Percentiles rank a stretch among this genome's conserved stretches.
Conservation (phyloP, 2,113 vertebrate species). For the Cebidichthys violaceus region DNA sequence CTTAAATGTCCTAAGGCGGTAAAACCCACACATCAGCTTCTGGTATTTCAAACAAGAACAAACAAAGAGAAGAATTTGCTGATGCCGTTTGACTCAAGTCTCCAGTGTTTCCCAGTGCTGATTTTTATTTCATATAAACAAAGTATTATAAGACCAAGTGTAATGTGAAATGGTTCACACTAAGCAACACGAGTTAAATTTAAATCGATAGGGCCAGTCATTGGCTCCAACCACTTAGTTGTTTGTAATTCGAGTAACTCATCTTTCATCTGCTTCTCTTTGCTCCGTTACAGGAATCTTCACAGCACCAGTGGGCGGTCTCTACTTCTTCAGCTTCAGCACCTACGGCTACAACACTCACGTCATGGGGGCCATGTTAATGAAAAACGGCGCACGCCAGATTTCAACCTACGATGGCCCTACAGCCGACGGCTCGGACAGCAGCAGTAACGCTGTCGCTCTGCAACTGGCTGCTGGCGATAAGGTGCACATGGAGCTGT, state of each 20-base stretch:
- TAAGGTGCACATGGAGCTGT: slow-evolving; percentile 34
- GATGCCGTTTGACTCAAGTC: background rate
- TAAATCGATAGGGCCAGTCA: background rate
- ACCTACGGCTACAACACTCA: slow-evolving; percentile 55
- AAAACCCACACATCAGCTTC: background rate
- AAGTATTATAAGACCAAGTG: background rate
- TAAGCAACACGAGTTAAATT: background rate
- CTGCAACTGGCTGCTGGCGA: slow-evolving; percentile 42
- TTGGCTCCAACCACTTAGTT: background rate
- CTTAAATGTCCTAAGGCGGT: background rate
- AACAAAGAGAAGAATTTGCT: background rate
- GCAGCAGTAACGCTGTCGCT: slow-evolving; percentile 37
- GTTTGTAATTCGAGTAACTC: background rate
- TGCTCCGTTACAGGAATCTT: slow-evolving; percentile 58
- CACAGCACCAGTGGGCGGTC: slow-evolving; percentile 45
- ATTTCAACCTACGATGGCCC: slow-evolving; percentile 35
- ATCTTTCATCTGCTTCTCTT: background rate
- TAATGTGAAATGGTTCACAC: background rate
- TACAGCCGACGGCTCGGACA: slow-evolving; percentile 21
- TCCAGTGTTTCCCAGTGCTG: background rate
- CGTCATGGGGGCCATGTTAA: slow-evolving; percentile 29
- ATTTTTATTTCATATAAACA: background rate
- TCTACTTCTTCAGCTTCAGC: slow-evolving; percentile 65
- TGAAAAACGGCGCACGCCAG: slow-evolving; percentile 28
- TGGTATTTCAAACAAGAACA: slow-evolving; percentile 26